Conservation (phyloP, 2,113 vertebrate species). For the Eulemur rufifrons region DNA sequence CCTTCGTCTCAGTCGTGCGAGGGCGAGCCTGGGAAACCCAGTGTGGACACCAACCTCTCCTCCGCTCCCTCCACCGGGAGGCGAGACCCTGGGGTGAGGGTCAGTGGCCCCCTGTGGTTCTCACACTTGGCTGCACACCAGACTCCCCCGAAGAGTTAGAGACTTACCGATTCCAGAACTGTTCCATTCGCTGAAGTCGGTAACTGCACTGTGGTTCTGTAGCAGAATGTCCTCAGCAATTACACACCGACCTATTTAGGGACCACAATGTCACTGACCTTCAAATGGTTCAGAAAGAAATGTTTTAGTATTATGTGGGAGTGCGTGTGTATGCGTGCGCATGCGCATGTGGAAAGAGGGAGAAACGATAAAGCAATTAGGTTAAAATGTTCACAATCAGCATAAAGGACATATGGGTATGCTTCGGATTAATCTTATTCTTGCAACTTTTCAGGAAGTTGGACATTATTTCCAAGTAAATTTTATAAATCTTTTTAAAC, state of each 20-base stretch:
- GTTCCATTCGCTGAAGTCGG: not conserved
- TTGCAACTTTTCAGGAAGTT: not conserved
- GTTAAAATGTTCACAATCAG: not conserved
- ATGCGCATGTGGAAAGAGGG: not conserved
- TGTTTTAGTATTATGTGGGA: not conserved
- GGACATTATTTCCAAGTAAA: slow-evolving; percentile 25
- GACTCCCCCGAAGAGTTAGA: not conserved
- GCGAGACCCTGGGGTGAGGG: not conserved
- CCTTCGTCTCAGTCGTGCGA: not conserved
- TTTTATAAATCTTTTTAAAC: not conserved
- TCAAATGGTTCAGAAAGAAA: not conserved
- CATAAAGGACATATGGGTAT: not conserved
- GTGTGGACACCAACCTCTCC: not conserved
- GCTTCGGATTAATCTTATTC: not conserved
- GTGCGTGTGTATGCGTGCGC: no score
- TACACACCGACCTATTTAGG: not conserved
- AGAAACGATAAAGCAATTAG: not conserved
- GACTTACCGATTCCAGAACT: not conserved
- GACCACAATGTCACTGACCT: not conserved
- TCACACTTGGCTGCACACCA: not conserved
- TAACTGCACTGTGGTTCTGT: not conserved
- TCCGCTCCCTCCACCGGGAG: not conserved
- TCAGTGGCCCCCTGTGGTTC: not conserved
- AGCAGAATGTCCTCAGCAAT: not conserved
- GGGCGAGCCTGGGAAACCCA: not conserved